These are phyloP conservation scores for Nomada fabriciana DNA, from an alignment of 2,888 invertebrate genomes.

Conservation along the genomic window DNA sequence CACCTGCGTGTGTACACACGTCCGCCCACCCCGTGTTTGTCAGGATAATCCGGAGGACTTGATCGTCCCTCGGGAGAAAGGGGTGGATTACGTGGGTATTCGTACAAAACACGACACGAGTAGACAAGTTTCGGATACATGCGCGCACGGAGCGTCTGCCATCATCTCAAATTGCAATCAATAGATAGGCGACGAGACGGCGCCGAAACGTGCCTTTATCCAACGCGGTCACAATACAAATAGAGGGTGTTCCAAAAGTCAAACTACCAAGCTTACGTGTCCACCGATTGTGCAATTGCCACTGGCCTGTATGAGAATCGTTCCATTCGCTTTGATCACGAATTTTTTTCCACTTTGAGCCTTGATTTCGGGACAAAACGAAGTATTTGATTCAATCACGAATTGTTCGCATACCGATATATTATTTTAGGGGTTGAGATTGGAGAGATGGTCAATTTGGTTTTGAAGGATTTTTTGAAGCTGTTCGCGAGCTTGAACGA, in stretches of 20 bases:
- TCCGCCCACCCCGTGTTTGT: not conserved
- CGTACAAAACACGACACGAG: constrained; percentile 21
- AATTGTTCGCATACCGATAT: too few species aligned
- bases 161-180: constrained; percentile 77
- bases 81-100: not conserved
- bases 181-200: constrained; percentile 79
- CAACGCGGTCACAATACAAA: constrained; percentile 42
- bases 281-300: not conserved
- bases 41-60: constrained; percentile 3
- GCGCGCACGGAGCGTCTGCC: constrained; percentile 32
- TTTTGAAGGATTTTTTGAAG: too few species aligned
- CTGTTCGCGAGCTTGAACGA: too few species aligned
- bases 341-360: too few species aligned
- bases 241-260: constrained; percentile 45
- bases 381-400: too few species aligned
- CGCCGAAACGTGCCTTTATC: constrained; percentile 76
- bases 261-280: not conserved
- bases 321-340: too few species aligned
- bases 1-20: not conserved
- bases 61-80: not conserved
- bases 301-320: too few species aligned
- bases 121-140: constrained; percentile 43
- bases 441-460: too few species aligned
- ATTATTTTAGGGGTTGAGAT: too few species aligned
- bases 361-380: too few species aligned